A percentile compares a stretch with the other conserved stretches of the same genome.
Conservation (phyloP, 2,113 vertebrate genomes). For the Sus scrofa region DNA sequence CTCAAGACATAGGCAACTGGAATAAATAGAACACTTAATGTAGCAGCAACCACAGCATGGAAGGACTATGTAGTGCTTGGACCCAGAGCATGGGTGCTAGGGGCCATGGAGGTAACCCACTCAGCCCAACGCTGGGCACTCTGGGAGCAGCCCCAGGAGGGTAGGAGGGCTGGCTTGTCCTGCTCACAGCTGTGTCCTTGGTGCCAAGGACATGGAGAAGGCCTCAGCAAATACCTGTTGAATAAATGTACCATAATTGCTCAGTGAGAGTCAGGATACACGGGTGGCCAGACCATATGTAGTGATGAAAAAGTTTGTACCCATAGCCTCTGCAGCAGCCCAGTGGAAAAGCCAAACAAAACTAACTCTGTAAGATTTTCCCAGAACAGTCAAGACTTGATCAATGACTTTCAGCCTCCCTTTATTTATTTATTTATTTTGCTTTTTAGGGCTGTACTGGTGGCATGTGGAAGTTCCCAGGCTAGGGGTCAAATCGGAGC, state of each 20-base stretch:
- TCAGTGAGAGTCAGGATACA: neutral
- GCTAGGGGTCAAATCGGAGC: too few species aligned
- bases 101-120: neutral
- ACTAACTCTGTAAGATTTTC: neutral
- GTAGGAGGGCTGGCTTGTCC: neutral
- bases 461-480: too few species aligned
- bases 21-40: neutral
- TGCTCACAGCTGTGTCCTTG: neutral
- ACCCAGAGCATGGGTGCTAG: neutral
- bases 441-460: too few species aligned
- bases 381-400: neutral
- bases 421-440: too few species aligned
- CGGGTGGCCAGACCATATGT: fast-evolving
- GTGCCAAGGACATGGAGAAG: neutral
- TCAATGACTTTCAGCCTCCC: neutral
- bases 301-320: neutral
- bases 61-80: too few species aligned
- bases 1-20: neutral
- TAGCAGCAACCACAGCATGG: neutral
- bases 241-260: neutral
- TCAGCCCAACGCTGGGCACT: neutral
- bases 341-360: neutral
- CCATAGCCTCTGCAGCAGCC: neutral
- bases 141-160: fast-evolving
- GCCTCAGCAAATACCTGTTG: neutral